These are phyloP conservation scores for Caenorhabditis angaria DNA, from an alignment of 2,888 invertebrate genomes.

Conservation along the genomic window DNA sequence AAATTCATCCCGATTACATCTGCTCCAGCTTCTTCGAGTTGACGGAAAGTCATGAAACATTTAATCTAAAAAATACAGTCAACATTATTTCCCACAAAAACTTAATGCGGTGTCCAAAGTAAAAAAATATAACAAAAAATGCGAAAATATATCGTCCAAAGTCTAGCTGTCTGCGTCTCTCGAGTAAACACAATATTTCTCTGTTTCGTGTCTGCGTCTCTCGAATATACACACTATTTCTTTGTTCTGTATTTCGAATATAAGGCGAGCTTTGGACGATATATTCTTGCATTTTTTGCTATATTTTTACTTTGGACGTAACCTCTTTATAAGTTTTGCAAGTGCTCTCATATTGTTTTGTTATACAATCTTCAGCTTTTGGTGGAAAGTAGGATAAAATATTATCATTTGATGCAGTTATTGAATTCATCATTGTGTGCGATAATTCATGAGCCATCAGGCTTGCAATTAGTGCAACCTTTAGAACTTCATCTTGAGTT, in stretches of 20 bases:
- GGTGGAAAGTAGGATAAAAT: not conserved
- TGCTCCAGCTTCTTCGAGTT: not conserved
- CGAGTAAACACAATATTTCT: no score
- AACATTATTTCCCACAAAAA: no score
- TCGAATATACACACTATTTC: no score
- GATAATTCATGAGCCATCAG: not conserved
- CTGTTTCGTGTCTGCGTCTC: no score
- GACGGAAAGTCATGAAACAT: not conserved
- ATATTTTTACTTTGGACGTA: no score
- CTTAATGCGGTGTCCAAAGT: no score
- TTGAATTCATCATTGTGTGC: not conserved
- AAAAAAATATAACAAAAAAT: no score
- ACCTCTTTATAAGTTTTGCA: not conserved
- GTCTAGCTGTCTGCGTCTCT: no score
- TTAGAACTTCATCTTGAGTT: not conserved
- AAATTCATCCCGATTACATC: not conserved
- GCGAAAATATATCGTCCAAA: no score
- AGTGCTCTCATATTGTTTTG: not conserved
- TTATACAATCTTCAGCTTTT: not conserved
- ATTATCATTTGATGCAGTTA: not conserved
- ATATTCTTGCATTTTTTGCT: no score
- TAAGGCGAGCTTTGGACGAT: no score
- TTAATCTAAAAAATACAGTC: not conserved
- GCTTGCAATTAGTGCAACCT: not conserved
- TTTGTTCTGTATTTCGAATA: no score